These are phyloP conservation scores for Eupleurogrammus muticus DNA, from an alignment of 2,797 vertebrate species.

Conservation along the genomic window DNA sequence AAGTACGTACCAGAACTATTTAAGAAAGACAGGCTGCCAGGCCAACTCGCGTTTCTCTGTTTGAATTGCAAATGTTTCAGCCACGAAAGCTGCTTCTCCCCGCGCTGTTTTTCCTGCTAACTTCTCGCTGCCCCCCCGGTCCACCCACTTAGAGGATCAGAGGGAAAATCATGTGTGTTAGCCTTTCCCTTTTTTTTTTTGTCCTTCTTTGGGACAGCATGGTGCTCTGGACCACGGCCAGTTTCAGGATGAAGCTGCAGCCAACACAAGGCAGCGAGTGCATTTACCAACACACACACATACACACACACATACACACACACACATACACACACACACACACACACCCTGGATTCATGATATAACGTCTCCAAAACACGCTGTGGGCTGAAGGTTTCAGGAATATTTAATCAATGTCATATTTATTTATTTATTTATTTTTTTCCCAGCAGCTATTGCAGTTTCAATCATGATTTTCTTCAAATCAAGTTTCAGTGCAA, in stretches of 20 bases:
- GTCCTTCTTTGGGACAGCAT: constrained; percentile 52
- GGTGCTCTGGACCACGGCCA: constrained; percentile 73
- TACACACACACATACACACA: constrained; percentile 43
- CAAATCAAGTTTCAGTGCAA: no score
- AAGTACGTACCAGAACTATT: constrained; percentile 63
- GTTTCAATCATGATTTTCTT: no score
- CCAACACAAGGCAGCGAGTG: constrained; percentile 55
- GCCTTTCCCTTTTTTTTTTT: constrained; percentile 47
- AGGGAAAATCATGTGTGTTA: constrained; percentile 76
- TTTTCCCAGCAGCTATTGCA: no score
- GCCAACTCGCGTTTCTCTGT: constrained; percentile 53
- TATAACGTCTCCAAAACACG: neutral
- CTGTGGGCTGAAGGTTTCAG: no score
- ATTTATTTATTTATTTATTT: no score
- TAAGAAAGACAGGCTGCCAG: constrained; percentile 60
- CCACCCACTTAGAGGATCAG: constrained; percentile 76
- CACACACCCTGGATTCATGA: constrained; percentile 33
- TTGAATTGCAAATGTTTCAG: constrained; percentile 67
- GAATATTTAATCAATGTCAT: no score
- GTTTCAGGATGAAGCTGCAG: constrained; percentile 58
- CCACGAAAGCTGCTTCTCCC: constrained; percentile 54
- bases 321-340: constrained; percentile 28
- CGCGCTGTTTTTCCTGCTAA: constrained; percentile 64
- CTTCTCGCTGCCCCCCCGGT: constrained; percentile 55
- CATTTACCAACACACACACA: constrained; percentile 34